Evolutionary conservation across 1,140 invertebrate genomes (phyloP).

Genomic region (Ostrea edulis): DNA sequence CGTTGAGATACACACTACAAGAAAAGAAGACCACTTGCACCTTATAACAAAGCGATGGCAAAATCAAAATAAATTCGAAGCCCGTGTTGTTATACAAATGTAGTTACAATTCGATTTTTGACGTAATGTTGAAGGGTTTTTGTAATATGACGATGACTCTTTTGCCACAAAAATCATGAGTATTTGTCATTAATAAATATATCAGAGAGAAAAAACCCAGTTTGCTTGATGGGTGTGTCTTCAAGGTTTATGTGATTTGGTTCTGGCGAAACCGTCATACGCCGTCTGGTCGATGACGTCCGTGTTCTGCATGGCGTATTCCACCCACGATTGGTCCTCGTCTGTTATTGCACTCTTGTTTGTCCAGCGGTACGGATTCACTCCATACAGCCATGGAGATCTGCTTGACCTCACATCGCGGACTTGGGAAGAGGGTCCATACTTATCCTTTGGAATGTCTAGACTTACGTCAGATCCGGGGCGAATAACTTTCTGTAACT

Average conservation of each 20-base stretch:
- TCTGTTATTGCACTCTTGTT: conserved; percentile 45
- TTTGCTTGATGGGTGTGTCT: too few species aligned
- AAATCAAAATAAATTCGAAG: too few species aligned
- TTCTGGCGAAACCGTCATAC: conserved; percentile 51
- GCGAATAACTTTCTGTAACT: background rate
- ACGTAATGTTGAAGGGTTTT: too few species aligned
- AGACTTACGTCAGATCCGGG: conserved; percentile 48
- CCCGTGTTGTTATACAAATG: too few species aligned
- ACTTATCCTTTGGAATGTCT: conserved; percentile 54
- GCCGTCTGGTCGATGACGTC: conserved; percentile 50
- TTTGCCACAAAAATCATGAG: too few species aligned
- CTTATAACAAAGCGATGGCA: too few species aligned
- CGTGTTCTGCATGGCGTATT: conserved; percentile 51
- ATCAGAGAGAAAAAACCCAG: too few species aligned
- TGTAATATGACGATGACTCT: too few species aligned
- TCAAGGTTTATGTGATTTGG: background rate
- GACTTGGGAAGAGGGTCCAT: conserved; percentile 49
- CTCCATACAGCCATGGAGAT: conserved; percentile 40
- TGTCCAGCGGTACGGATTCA: conserved; percentile 56
- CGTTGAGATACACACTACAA: too few species aligned
- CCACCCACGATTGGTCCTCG: conserved; percentile 49
- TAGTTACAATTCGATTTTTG: too few species aligned
- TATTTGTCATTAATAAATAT: too few species aligned
- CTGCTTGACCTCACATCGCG: background rate
- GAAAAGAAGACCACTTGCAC: too few species aligned